Evolutionary conservation across 1,140 invertebrate species (phyloP).

Genomic region (Lanistes nyassanus): DNA sequence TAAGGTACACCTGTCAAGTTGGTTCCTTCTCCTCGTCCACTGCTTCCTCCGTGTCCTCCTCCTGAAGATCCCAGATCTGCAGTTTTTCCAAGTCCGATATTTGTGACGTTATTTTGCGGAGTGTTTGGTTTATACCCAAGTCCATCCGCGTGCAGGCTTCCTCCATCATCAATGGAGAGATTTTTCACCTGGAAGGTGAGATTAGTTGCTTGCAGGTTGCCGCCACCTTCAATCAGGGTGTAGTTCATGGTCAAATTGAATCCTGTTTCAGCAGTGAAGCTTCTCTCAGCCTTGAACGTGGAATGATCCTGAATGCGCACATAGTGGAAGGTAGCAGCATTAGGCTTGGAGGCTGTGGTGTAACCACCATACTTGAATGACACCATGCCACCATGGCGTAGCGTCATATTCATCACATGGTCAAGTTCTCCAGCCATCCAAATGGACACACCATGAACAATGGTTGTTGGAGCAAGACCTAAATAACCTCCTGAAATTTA

Average conservation of each 20-base stretch:
- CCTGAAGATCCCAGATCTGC: conserved; percentile 47
- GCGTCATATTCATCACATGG: conserved; percentile 50
- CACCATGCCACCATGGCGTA: conserved; percentile 51
- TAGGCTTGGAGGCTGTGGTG: conserved; percentile 29
- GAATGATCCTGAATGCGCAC: conserved; percentile 53
- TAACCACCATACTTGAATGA: conserved; percentile 42
- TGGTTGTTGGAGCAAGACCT: conserved; percentile 48
- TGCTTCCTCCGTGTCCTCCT: conserved; percentile 53
- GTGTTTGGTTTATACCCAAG: conserved; percentile 45
- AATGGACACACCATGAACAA: conserved; percentile 49
- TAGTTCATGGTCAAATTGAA: conserved; percentile 33
- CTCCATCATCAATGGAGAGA: conserved; percentile 55
- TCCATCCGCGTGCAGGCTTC: conserved; percentile 45
- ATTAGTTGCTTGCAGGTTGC: conserved; percentile 48
- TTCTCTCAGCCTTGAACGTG: conserved; percentile 40
- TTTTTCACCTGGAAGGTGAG: conserved; percentile 42
- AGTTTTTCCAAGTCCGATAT: conserved; percentile 45
- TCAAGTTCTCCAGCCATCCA: conserved; percentile 53
- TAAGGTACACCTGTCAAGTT: conserved; percentile 48
- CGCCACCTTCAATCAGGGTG: conserved; percentile 53
- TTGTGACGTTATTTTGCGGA: conserved; percentile 24
- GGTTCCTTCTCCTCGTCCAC: conserved; percentile 45
- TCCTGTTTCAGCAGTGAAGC: conserved; percentile 36
- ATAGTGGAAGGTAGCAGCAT: conserved; percentile 39
- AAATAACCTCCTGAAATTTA: conserved; percentile 33